A percentile compares a stretch with the other conserved stretches of the same genome.
These are phyloP conservation scores for Apostichopus leukothele DNA, from an alignment of 53 echinoderm and acorn worm species.

Conservation along the genomic window DNA sequence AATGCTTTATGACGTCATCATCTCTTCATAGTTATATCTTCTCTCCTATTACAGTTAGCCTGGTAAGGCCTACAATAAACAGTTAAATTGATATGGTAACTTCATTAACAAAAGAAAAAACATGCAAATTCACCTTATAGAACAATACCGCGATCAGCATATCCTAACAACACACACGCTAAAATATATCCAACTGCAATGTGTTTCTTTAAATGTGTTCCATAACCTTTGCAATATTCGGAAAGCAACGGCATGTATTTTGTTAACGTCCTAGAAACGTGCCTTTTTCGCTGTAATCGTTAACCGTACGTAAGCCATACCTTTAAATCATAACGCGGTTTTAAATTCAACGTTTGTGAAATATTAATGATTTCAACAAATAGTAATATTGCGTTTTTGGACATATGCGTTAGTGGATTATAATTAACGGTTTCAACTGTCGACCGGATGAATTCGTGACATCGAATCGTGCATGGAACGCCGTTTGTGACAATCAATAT, in stretches of 20 bases:
- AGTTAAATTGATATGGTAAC: too few relatives aligned
- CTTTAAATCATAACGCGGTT: not conserved
- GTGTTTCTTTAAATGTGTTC: not conserved
- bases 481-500: not conserved
- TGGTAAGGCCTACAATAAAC: too few relatives aligned
- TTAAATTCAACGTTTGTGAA: not conserved
- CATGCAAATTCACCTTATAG: too few relatives aligned
- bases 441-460: slow-evolving; percentile 2
- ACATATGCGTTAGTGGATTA: not conserved
- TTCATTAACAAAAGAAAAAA: too few relatives aligned
- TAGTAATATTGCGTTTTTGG: slow-evolving; percentile 3
- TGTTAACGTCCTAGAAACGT: not conserved
- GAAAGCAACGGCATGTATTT: not conserved
- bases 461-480: not conserved
- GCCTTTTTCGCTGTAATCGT: slow-evolving; percentile 7
- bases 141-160: too few relatives aligned
- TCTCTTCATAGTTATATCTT: too few relatives aligned
- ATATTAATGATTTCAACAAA: slow-evolving; percentile 9
- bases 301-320: slow-evolving; percentile 2
- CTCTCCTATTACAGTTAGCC: too few relatives aligned
- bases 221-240: not conserved
- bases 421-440: slow-evolving; percentile 5
- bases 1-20: too few relatives aligned
- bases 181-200: too few relatives aligned
- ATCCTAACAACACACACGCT: too few relatives aligned